Conservation (phyloP, 1,140 invertebrate species). For the Drosophila tropicalis region DNA sequence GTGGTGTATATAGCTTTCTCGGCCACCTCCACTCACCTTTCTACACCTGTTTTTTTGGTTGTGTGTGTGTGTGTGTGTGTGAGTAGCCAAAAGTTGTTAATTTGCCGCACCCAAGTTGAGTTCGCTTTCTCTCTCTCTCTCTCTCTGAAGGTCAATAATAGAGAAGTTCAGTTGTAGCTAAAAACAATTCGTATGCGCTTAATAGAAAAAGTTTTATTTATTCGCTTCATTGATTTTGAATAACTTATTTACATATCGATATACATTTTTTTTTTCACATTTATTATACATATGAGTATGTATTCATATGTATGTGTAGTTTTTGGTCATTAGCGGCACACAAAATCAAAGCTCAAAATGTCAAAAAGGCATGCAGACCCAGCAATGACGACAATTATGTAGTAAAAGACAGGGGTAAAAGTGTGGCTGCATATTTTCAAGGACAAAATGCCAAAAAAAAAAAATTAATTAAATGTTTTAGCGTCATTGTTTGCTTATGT, state of each 20-base stretch:
- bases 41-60: background rate
- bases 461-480: too few relatives aligned
- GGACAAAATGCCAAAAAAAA: conserved; percentile 15
- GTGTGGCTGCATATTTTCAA: conserved; percentile 14
- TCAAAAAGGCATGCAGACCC: conserved; percentile 27
- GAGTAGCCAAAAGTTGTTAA: conserved; percentile 53
- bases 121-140: background rate
- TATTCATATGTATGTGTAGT: conserved; percentile 8
- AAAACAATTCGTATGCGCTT: conserved; percentile 56
- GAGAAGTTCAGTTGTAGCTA: conserved; percentile 23
- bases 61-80: background rate
- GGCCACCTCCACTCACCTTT: conserved; percentile 14
- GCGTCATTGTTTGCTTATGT: background rate
- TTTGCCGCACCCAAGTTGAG: conserved; percentile 50
- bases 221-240: conserved; percentile 64
- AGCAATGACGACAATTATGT: conserved; percentile 17
- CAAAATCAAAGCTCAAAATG: conserved; percentile 51
- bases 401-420: background rate
- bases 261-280: background rate
- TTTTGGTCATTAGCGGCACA: conserved; percentile 59
- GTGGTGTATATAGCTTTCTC: conserved; percentile 38
- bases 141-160: conserved; percentile 50
- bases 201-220: conserved; percentile 23
- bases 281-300: background rate
- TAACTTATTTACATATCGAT: conserved; percentile 53